Evolutionary conservation across 1,140 invertebrate genomes (phyloP), one percentile per base, ranked within the genome.

Genomic region (Gryon sp.): DNA sequence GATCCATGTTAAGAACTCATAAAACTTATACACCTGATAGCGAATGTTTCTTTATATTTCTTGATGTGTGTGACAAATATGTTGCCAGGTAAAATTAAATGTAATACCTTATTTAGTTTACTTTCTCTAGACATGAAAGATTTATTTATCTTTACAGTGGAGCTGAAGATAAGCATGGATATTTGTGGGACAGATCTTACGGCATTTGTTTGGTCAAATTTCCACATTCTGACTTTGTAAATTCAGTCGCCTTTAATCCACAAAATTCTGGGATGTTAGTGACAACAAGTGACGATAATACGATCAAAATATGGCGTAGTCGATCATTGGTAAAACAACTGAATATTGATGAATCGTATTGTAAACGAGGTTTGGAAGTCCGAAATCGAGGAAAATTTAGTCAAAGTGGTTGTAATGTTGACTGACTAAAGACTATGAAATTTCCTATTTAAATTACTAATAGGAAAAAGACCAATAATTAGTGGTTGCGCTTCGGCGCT

Each of bases 41-140:
- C 55, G 95, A 96, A 84, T 97, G 95, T 80, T 97, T 96, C 85
- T 96, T 96, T 77, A 96, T 97, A 77, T 97, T 96, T 86, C 89
- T 97, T 11, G 95, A 97, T 87, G 95, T 96, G 3, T 94, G 92
- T 79, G 90, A 96, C 68, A 92, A 95, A 84, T 97, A 95, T 89
- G 94, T 97, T 5, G 95, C 95, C 22, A 96, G 94, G 94, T 95
- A 89, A 89, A 50, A n/a, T n/a, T n/a, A n/a, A n/a, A n/a, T n/a
- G n/a, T n/a, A n/a, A n/a, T n/a, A n/a, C n/a, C n/a, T n/a, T n/a
- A n/a, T n/a, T n/a, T n/a, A n/a, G n/a, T n/a, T n/a, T n/a, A n/a
- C n/a, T n/a, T n/a, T n/a, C n/a, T n/a, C n/a, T n/a, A n/a, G n/a
- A n/a, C n/a, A n/a, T n/a, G n/a, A n/a, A n/a, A n/a, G n/a, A 20